A percentile compares a stretch with the other conserved stretches of the same genome.
phyloP scores from a whole-genome alignment of 2,797 vertebrate genomes.

The Sitta carolinensis region DNA sequence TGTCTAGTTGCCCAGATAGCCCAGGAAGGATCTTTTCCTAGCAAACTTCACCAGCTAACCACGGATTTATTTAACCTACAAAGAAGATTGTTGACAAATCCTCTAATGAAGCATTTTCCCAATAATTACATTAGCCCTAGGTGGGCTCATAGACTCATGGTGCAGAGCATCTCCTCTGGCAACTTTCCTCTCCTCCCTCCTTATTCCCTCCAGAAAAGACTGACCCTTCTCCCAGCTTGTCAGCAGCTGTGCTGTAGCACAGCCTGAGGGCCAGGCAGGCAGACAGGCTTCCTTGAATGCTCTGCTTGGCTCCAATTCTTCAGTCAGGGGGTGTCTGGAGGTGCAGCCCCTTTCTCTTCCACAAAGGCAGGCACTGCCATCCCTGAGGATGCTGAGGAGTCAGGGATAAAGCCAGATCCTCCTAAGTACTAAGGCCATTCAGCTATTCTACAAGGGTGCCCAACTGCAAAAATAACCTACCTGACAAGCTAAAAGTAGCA shows the following conservation, averaged over 20 bases:
- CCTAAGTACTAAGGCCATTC: neutral
- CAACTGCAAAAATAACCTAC: neutral
- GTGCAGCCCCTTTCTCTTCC: neutral
- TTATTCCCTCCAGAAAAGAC: neutral
- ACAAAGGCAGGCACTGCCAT: neutral
- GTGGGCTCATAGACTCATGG: neutral
- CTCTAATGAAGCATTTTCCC: neutral
- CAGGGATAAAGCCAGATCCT: neutral
- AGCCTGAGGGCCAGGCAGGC: neutral
- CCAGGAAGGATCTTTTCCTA: slow-evolving; percentile 59
- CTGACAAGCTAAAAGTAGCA: neutral
- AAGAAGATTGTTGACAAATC: neutral
- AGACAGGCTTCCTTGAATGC: neutral
- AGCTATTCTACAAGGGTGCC: neutral
- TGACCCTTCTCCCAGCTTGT: neutral
- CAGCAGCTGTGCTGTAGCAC: neutral
- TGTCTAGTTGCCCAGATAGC: slow-evolving; percentile 67
- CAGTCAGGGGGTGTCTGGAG: neutral
- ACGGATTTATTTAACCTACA: neutral
- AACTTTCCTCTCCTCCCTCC: neutral
- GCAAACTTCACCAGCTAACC: slow-evolving; percentile 28
- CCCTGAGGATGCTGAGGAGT: neutral
- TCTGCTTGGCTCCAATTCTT: neutral
- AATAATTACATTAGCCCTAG: neutral
- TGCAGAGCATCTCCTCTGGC: neutral